Conservation (phyloP, 2,113 vertebrate genomes). For the Astur gentilis region DNA sequence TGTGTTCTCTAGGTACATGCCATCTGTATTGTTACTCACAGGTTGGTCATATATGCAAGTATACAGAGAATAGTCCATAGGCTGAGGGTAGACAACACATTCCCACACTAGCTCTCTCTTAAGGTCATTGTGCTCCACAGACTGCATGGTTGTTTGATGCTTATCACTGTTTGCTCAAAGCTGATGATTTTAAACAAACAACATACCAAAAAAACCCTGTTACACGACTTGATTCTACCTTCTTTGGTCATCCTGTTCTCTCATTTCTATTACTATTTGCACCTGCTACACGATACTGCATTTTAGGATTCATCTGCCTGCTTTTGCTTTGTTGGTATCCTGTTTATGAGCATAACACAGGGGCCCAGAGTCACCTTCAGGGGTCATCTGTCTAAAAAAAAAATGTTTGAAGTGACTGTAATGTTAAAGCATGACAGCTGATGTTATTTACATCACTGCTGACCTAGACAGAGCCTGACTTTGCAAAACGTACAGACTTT, state of each 20-base stretch:
- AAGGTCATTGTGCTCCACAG: constrained; percentile 15
- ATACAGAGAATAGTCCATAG: not conserved
- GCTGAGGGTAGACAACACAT: not conserved
- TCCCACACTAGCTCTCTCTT: not conserved
- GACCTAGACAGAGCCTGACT: not conserved
- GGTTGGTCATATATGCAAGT: not conserved
- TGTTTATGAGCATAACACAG: not conserved
- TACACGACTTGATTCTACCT: not conserved
- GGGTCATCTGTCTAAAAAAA: not conserved
- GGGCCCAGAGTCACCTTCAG: not conserved
- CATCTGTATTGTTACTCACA: not conserved
- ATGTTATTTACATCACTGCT: not conserved
- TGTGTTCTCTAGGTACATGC: not conserved
- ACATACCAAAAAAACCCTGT: not conserved
- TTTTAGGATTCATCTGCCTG: not conserved
- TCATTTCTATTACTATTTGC: not conserved
- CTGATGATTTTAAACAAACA: not conserved
- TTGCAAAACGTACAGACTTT: not conserved
- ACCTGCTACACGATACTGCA: not conserved
- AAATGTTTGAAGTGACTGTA: not conserved
- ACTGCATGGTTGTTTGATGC: not conserved
- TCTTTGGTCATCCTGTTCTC: not conserved
- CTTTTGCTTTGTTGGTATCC: not conserved
- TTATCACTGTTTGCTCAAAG: constrained; percentile 27
- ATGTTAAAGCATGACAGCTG: not conserved